These are phyloP conservation scores for Sphaerophoria taeniata DNA, from an alignment of 2,888 invertebrate species.

Conservation along the genomic window DNA sequence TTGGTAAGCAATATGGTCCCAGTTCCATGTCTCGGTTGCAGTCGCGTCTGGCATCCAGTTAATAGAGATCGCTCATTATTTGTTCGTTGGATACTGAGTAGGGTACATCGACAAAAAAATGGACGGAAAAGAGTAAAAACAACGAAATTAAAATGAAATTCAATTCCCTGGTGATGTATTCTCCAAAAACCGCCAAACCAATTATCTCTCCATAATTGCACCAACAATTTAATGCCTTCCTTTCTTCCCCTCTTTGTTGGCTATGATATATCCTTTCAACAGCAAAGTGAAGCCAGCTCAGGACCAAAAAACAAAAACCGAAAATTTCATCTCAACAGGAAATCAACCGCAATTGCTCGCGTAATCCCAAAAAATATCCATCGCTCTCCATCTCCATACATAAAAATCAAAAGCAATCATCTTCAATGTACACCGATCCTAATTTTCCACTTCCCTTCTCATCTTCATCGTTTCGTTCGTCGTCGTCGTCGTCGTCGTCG, in stretches of 20 bases:
- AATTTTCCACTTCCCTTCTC: constrained; percentile 64
- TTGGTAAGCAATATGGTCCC: constrained; percentile 26
- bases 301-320: constrained; percentile 18
- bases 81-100: background rate
- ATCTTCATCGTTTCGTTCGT: constrained; percentile 41
- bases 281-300: constrained; percentile 20
- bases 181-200: constrained; percentile 60
- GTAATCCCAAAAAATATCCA: constrained; percentile 30
- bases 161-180: constrained; percentile 64
- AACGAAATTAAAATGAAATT: constrained; percentile 52
- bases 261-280: constrained; percentile 54
- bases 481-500: background rate
- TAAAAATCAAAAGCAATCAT: constrained; percentile 68
- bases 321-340: constrained; percentile 59
- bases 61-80: constrained; percentile 34
- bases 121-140: background rate
- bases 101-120: background rate
- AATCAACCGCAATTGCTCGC: constrained; percentile 63
- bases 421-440: constrained; percentile 70
- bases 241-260: constrained; percentile 1
- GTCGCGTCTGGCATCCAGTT: constrained; percentile 48
- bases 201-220: constrained; percentile 67
- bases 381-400: constrained; percentile 22
- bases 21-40: background rate
- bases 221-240: constrained; percentile 36